phyloP scores from a whole-genome alignment of 1,140 invertebrate genomes.

The Pteromalus puparum region DNA sequence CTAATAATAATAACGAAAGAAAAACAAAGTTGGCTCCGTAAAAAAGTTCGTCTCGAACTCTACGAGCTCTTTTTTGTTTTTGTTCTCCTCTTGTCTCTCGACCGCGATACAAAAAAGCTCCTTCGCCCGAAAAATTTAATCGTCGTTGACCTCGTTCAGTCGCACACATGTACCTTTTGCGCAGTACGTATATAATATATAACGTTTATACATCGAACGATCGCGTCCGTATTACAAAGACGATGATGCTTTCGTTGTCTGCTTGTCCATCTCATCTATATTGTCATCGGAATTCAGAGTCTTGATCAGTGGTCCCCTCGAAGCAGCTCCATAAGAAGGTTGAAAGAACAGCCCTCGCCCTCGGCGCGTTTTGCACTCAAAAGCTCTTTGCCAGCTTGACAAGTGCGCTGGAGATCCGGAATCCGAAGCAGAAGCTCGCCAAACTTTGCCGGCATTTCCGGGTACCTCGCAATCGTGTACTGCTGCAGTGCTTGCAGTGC shows the following conservation, averaged over 20 bases:
- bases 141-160: neutral
- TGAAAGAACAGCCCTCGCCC: conserved; percentile 92
- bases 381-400: conserved; percentile 96
- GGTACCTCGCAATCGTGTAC: conserved; percentile 94
- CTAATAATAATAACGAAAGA: neutral
- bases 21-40: conserved; percentile 32
- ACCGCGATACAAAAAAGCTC: neutral
- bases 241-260: neutral
- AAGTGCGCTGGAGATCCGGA: conserved; percentile 95
- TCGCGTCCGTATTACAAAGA: conserved; percentile 18
- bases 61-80: conserved; percentile 47
- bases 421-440: conserved; percentile 94
- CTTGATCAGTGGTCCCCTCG: conserved; percentile 90
- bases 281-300: neutral
- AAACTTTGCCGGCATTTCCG: conserved; percentile 94
- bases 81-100: neutral
- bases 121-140: neutral
- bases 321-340: conserved; percentile 95
- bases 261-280: neutral
- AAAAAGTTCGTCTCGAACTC: conserved; percentile 49
- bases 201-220: conserved; percentile 9
- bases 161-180: neutral
- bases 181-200: neutral
- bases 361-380: conserved; percentile 89
- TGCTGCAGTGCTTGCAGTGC: conserved; percentile 93